Conservation (phyloP, 2,113 vertebrate genomes). For the Amphilophus citrinellus region DNA sequence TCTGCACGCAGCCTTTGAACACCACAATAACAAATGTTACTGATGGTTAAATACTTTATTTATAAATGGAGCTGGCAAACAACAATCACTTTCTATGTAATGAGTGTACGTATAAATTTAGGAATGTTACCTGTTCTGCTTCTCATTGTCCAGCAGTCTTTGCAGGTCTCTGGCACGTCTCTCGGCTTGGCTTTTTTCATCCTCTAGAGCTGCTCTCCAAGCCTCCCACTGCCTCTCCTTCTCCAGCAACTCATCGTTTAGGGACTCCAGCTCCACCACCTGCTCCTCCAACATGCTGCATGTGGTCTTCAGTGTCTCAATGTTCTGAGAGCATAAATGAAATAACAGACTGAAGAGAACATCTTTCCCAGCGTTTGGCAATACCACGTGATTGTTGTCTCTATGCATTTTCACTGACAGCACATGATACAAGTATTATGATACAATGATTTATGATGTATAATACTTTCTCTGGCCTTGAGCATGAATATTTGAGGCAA, state of each 20-base stretch:
- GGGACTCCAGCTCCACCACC: constrained; percentile 96
- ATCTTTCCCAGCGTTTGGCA: constrained; percentile 25
- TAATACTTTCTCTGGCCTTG: background rate
- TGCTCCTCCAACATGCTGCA: constrained; percentile 99
- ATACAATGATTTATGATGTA: background rate
- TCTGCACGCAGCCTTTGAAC: constrained; percentile 89
- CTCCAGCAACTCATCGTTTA: constrained; percentile 96
- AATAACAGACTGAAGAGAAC: constrained; percentile 22
- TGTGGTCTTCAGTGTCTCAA: constrained; percentile 98
- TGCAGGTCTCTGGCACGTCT: constrained; percentile 94
- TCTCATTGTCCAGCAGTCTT: constrained; percentile 95
- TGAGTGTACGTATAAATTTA: background rate
- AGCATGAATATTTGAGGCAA: background rate
- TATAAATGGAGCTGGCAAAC: background rate
- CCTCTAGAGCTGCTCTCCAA: constrained; percentile 93
- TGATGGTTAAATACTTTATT: background rate
- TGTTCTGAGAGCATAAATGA: constrained; percentile 86
- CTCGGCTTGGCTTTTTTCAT: constrained; percentile 97
- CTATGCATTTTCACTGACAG: constrained; percentile 8
- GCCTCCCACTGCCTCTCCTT: constrained; percentile 98
- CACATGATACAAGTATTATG: background rate
- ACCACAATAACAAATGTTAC: constrained; percentile 12
- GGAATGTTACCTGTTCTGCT: constrained; percentile 90
- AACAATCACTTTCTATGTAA: background rate
- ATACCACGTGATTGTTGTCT: constrained; percentile 1